These are phyloP conservation scores for Porites divaricata DNA, from an alignment of 92 coral and sea anemone species.

Conservation along the genomic window DNA sequence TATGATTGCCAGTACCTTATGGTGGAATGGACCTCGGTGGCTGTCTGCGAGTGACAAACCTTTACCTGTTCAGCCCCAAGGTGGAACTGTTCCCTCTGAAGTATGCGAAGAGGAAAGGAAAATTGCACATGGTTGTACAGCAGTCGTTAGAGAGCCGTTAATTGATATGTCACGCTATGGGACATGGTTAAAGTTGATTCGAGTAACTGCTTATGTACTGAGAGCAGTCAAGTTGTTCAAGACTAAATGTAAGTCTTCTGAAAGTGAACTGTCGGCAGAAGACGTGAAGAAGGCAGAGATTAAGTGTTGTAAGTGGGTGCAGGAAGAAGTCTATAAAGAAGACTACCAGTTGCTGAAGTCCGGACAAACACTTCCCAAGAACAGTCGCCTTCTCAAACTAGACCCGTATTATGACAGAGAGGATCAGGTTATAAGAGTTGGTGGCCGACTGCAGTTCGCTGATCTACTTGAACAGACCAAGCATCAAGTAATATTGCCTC, in stretches of 20 bases:
- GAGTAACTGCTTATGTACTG: slow-evolving; percentile 46
- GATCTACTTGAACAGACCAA: slow-evolving; percentile 46
- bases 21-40: slow-evolving; percentile 48
- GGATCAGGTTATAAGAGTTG: slow-evolving; percentile 49
- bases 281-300: slow-evolving; percentile 43
- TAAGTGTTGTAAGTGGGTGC: slow-evolving; percentile 31
- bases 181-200: slow-evolving; percentile 46
- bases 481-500: slow-evolving; percentile 47
- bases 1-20: not conserved
- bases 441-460: slow-evolving; percentile 58
- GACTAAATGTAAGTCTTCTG: slow-evolving; percentile 1
- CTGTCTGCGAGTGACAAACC: not conserved
- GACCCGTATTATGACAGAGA: slow-evolving; percentile 48
- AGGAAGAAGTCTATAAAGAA: slow-evolving; percentile 34
- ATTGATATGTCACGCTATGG: slow-evolving; percentile 24
- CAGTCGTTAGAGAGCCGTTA: slow-evolving; percentile 17
- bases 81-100: not conserved
- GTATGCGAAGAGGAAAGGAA: slow-evolving; percentile 36
- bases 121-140: slow-evolving; percentile 25
- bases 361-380: slow-evolving; percentile 1
- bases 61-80: not conserved
- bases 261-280: slow-evolving; percentile 35
- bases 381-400: slow-evolving; percentile 53
- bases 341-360: slow-evolving; percentile 13
- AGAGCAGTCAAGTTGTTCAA: slow-evolving; percentile 53